Conservation (phyloP, 2,888 invertebrate genomes). For the Lutraria lutraria region DNA sequence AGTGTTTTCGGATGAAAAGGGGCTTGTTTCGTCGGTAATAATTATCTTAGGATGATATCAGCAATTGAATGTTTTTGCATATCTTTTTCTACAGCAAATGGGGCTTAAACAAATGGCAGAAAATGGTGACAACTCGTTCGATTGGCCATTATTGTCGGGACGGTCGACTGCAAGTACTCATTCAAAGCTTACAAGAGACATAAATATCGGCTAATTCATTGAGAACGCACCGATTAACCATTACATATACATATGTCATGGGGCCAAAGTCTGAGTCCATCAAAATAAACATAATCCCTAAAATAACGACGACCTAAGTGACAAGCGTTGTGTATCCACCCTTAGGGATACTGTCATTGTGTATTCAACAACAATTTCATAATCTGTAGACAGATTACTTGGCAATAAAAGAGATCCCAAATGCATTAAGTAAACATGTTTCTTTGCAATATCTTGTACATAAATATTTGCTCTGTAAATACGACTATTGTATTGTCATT, state of each 20-base stretch:
- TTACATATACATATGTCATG: not conserved
- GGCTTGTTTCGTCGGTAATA: no score
- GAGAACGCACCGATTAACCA: not conserved
- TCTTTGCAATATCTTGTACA: not conserved
- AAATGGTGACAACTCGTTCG: no score
- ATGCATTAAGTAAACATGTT: slow-evolving; percentile 32
- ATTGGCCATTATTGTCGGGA: not conserved
- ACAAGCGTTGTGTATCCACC: not conserved
- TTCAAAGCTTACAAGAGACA: not conserved
- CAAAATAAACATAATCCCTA: not conserved
- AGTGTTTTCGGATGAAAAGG: no score
- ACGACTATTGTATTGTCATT: not conserved
- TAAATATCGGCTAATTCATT: not conserved
- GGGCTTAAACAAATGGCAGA: no score
- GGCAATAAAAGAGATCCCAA: slow-evolving; percentile 20
- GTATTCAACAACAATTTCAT: slow-evolving; percentile 1
- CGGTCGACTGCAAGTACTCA: not conserved
- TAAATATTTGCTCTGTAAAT: slow-evolving; percentile 33
- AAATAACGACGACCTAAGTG: not conserved
- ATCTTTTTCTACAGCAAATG: no score
- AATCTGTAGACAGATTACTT: slow-evolving; percentile 6
- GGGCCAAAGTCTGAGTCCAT: not conserved
- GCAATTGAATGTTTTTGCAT: no score
- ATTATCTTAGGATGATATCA: no score
- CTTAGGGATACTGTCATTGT: not conserved